Base-by-base conservation (phyloP, 53 echinoderm and acorn worm genomes). In the Arbacia lixula region DNA sequence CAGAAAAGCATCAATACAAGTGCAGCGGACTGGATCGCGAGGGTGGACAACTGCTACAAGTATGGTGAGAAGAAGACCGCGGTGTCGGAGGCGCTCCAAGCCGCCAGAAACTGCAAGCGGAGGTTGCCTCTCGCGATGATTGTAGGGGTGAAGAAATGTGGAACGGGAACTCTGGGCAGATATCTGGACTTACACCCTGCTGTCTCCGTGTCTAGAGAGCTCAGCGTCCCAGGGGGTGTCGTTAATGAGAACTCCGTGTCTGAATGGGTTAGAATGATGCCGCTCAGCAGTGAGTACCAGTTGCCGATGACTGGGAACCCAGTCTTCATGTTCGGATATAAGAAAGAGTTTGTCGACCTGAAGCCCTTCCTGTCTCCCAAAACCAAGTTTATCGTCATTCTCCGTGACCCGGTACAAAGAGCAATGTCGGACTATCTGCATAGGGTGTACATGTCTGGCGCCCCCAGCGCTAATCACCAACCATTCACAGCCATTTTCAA, bases 341-440 rank as follows among this genome's bases (percentile, higher is more conserved):
- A 67, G 10, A 30, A 14, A 2, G 26, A 6, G 25, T 39, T 83
- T 2, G 41, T 83, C 35, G 12, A 46, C 8, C 16, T 62, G 19
- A 11, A 62, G 11, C 86, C 86, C 14, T 62, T 62, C 30, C 49
- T 86, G 19, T 50, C 75, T 34, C 16, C 27, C 2, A 51, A 42
- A 12, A 41, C 66, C 32, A 86, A 76, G 37, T 49, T 86, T 21
- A 46, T 86, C 2, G 76, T 86, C 6, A 76, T 86, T 8, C 21
- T 86, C 17, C 76, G 86, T 4, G 63, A 86, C 34, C 86, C 86
- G 4, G 86, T 37, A 6, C 58, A 76, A 36, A 60, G 86, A 46
- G 76, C 76, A 12, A 29, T 86, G 1, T 86, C 86, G 1, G 86
- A 86, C 37, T 86, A 86, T 50, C 21, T 55, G 8, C 86, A 76